These are phyloP conservation scores for Microctenopoma steveboyesi DNA, from an alignment of 2,797 vertebrate species.

Conservation along the genomic window DNA sequence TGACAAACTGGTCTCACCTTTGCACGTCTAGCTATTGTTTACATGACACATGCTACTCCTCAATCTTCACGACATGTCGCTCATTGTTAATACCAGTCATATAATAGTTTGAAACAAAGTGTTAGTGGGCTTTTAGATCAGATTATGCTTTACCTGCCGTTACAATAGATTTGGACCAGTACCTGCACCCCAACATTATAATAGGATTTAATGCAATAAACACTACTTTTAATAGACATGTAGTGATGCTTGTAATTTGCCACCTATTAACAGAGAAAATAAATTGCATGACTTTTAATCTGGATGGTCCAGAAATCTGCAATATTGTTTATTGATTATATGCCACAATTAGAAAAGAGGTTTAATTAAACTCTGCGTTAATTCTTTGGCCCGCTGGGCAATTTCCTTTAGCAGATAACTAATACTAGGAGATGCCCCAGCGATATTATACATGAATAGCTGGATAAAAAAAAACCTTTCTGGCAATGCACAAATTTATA, in stretches of 20 bases:
- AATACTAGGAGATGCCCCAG: not conserved
- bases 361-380: conserved; percentile 54
- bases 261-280: conserved; percentile 38
- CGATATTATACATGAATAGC: conserved; percentile 17
- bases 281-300: conserved; percentile 37
- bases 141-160: no score
- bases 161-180: no score
- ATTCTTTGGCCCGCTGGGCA: conserved; percentile 17
- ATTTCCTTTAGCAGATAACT: conserved; percentile 25
- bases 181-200: not conserved
- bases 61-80: no score
- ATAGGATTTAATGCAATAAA: not conserved
- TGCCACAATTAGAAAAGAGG: conserved; percentile 29
- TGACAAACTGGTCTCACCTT: no score
- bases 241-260: conserved; percentile 16
- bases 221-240: conserved; percentile 2
- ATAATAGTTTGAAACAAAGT: no score
- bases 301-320: conserved; percentile 38
- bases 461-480: not conserved
- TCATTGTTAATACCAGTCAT: no score
- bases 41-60: no score
- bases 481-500: not conserved
- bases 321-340: conserved; percentile 58
- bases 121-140: no score
- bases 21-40: no score